Evolutionary conservation across 2,797 vertebrate species (phyloP).

Genomic region (Betta splendens): DNA sequence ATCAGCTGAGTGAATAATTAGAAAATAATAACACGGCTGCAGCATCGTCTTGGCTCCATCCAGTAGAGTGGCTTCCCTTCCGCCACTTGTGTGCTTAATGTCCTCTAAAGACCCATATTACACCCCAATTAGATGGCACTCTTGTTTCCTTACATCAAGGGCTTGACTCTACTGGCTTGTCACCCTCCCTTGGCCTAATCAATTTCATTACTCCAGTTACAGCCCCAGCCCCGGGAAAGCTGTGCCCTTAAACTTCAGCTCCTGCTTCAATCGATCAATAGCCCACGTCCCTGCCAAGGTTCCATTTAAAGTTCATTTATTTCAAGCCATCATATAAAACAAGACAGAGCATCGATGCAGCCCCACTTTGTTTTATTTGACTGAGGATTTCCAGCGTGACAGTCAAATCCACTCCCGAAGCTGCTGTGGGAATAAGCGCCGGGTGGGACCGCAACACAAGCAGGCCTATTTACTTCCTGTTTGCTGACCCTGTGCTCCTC

Average conservation of each 20-base stretch:
- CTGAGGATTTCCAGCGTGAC: constrained; percentile 84
- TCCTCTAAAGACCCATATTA: constrained; percentile 90
- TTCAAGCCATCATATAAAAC: constrained; percentile 89
- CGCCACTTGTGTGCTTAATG: constrained; percentile 84
- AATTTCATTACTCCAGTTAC: constrained; percentile 91
- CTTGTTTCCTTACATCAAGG: constrained; percentile 91
- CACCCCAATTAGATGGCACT: constrained; percentile 90
- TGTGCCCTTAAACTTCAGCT: constrained; percentile 89
- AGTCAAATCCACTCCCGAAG: constrained; percentile 74
- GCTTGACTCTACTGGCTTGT: constrained; percentile 89
- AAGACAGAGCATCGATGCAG: constrained; percentile 87
- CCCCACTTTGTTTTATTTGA: constrained; percentile 88
- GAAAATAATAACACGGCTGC: constrained; percentile 77
- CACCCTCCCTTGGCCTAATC: constrained; percentile 87
- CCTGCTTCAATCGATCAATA: constrained; percentile 86
- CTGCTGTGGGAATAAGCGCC: constrained; percentile 57
- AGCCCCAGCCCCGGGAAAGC: constrained; percentile 82
- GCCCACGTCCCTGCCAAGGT: constrained; percentile 85
- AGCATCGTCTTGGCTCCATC: constrained; percentile 79
- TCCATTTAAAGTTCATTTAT: constrained; percentile 92
- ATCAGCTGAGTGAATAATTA: constrained; percentile 79
- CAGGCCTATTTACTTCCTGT: constrained; percentile 53
- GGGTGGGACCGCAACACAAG: constrained; percentile 39
- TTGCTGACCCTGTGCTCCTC: constrained; percentile 14
- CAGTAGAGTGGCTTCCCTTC: constrained; percentile 73